Evolutionary conservation across 2,113 vertebrate genomes (phyloP).

Genomic region (Ameiurus melas): DNA sequence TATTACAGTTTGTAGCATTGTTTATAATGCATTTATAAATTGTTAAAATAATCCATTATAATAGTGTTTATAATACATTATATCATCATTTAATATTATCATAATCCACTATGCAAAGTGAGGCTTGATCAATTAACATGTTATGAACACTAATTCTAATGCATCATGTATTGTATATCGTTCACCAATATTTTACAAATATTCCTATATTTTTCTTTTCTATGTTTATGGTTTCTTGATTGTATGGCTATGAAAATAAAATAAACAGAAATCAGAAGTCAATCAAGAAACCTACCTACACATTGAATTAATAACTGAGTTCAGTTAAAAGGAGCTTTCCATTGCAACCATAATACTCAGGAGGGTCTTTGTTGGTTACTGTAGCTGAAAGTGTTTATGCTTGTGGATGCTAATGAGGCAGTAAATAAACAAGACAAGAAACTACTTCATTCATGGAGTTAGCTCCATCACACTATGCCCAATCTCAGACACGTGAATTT

Average conservation of each 20-base stretch:
- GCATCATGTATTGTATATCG: neutral
- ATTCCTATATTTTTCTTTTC: neutral
- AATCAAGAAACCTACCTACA: neutral
- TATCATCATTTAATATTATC: neutral
- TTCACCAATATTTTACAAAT: neutral
- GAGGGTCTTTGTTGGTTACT: conserved; percentile 47
- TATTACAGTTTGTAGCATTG: neutral
- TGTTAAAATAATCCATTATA: neutral
- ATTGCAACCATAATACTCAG: conserved; percentile 37
- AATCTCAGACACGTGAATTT: conserved; percentile 47
- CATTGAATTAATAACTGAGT: conserved; percentile 24
- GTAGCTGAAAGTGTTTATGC: conserved; percentile 53
- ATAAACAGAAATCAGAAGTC: neutral
- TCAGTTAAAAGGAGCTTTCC: conserved; percentile 11
- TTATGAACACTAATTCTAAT: neutral
- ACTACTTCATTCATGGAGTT: conserved; percentile 38
- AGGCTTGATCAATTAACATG: neutral
- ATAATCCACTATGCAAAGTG: neutral
- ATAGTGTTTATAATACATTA: neutral
- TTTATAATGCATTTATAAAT: neutral
- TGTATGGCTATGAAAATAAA: neutral
- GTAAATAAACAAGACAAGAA: conserved; percentile 52
- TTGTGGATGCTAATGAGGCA: conserved; percentile 56
- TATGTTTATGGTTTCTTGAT: neutral
- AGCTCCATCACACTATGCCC: neutral